These are phyloP conservation scores for Bergia puertoricense DNA, from an alignment of 92 coral and sea anemone species.

Conservation along the genomic window DNA sequence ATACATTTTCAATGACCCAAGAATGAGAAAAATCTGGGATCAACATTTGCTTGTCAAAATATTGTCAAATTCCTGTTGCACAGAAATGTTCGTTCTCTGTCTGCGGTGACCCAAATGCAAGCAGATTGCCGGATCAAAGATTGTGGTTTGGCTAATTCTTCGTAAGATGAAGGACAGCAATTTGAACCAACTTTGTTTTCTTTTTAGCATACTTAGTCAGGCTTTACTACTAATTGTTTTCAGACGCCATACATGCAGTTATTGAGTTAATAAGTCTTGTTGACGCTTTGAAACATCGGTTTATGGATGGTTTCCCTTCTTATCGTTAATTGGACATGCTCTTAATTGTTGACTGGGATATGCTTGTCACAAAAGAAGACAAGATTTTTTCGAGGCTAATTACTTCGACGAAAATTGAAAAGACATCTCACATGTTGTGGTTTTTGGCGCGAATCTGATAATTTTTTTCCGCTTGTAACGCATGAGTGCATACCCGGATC, in stretches of 20 bases:
- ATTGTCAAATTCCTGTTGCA: slow-evolving; percentile 35
- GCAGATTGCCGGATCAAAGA: background rate
- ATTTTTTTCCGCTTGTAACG: slow-evolving; percentile 31
- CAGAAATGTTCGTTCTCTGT: background rate
- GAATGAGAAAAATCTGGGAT: slow-evolving; percentile 71
- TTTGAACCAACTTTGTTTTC: slow-evolving; percentile 4
- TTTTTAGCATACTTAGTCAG: background rate
- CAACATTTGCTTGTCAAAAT: slow-evolving; percentile 41
- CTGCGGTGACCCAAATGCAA: slow-evolving; percentile 8
- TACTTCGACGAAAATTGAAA: background rate
- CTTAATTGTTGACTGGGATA: background rate
- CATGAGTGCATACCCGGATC: background rate
- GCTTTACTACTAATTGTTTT: slow-evolving; percentile 25
- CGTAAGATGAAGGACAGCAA: background rate
- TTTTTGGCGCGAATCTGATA: slow-evolving; percentile 40
- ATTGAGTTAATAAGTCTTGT: background rate
- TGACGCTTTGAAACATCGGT: background rate
- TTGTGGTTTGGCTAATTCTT: slow-evolving; percentile 12
- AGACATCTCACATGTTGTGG: slow-evolving; percentile 3
- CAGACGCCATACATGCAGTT: slow-evolving; percentile 23
- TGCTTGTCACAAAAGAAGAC: background rate
- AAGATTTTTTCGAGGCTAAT: background rate
- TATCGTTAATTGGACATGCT: background rate
- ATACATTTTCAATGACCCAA: slow-evolving; percentile 59
- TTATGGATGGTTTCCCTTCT: background rate